Evolutionary conservation across 2,113 vertebrate species (phyloP).

Genomic region (Stigmatopora nigra): DNA sequence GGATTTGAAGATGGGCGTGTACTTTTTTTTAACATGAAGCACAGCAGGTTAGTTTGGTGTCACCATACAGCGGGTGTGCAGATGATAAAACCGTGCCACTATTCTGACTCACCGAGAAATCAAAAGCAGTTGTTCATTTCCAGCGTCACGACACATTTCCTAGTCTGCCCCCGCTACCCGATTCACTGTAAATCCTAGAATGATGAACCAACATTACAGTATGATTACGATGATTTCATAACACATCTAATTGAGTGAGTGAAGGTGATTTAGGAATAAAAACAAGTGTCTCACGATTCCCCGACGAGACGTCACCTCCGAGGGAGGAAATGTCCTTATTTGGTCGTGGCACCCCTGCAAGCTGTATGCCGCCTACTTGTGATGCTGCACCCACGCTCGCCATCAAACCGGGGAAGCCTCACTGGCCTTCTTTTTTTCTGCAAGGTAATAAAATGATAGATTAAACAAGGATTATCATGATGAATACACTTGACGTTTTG

Average conservation of each 20-base stretch:
- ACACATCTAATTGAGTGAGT: not conserved
- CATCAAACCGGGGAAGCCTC: conserved; percentile 49
- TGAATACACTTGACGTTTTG: not conserved
- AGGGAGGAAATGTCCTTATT: conserved; percentile 61
- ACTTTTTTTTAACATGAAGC: too few species aligned
- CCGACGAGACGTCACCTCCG: not conserved
- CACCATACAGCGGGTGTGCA: not conserved
- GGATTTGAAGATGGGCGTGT: too few species aligned
- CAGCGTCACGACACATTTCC: not conserved
- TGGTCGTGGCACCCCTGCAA: conserved; percentile 40
- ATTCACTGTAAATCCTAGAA: not conserved
- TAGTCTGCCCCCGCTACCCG: not conserved
- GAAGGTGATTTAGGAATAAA: not conserved
- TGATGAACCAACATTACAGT: not conserved
- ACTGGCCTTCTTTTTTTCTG: not conserved
- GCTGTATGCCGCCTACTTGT: conserved; percentile 15
- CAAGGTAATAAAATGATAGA: not conserved
- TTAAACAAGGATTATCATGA: not conserved
- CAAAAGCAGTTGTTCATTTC: not conserved
- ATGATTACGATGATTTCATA: not conserved
- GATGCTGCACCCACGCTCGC: conserved; percentile 39
- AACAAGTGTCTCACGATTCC: not conserved
- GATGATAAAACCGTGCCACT: not conserved
- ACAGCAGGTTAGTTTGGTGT: too few species aligned
- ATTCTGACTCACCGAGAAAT: not conserved